phyloP scores from a whole-genome alignment of 2,888 invertebrate species.

The Drosophila algonquin region DNA sequence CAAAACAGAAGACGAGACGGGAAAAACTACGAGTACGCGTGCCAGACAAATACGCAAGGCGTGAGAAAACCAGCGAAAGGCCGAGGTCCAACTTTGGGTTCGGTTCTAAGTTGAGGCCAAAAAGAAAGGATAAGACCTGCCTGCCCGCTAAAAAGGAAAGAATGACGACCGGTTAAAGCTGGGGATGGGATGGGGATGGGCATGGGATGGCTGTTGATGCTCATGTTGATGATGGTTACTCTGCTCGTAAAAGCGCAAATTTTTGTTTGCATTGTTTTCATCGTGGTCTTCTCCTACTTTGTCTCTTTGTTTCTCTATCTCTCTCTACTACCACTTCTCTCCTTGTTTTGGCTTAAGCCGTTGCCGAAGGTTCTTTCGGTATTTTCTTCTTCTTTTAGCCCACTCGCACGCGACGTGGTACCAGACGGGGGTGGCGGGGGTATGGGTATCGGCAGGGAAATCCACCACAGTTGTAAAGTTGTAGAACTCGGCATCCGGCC shows the following conservation, averaged over 20 bases:
- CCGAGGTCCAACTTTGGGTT: slow-evolving; percentile 21
- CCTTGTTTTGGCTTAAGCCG: slow-evolving; percentile 15
- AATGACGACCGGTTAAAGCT: slow-evolving; percentile 1
- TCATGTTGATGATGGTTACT: slow-evolving; percentile 53
- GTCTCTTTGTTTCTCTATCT: background rate
- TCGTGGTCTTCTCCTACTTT: slow-evolving; percentile 31
- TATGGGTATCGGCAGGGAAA: slow-evolving; percentile 22
- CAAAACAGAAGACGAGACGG: background rate
- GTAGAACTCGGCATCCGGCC: slow-evolving; percentile 45
- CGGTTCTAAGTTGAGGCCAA: slow-evolving; percentile 10
- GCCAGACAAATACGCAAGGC: slow-evolving; percentile 19
- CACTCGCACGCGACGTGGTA: slow-evolving; percentile 47
- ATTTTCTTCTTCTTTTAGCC: slow-evolving; percentile 31
- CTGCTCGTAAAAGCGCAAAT: slow-evolving; percentile 71
- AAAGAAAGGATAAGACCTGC: slow-evolving; percentile 49
- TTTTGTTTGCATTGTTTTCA: slow-evolving; percentile 75
- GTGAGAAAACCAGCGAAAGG: slow-evolving; percentile 2
- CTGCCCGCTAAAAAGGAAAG: slow-evolving; percentile 2
- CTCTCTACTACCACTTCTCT: background rate
- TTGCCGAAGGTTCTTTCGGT: slow-evolving; percentile 6
- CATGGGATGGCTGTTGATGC: slow-evolving; percentile 36
- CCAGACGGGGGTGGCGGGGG: background rate
- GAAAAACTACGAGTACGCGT: slow-evolving; percentile 17
- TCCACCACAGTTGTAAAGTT: slow-evolving; percentile 75
- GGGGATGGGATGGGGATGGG: background rate